Base-by-base conservation (phyloP, 2,888 invertebrate genomes). In the Mesorhabditis spiculigera region DNA sequence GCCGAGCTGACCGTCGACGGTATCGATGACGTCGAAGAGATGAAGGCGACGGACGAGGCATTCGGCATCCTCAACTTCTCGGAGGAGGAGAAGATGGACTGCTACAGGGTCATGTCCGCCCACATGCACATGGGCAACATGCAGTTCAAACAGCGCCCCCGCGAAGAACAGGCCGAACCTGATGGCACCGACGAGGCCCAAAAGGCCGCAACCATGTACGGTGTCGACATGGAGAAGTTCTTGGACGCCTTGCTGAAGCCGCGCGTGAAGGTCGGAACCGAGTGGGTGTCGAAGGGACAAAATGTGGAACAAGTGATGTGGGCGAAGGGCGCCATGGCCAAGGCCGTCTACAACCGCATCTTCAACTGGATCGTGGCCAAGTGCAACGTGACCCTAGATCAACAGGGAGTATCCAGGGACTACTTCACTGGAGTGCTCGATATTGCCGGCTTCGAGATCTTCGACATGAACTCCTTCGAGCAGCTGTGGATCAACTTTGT, bases 361-460 rank as follows among this genome's bases (percentile, higher is more conserved):
- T 88, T 88, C 82, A 85, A 87, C 45, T 88, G 87, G 87, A 85
- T 88, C 65, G 87, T 88, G n/a, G 85, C 86, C 75, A 87, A 87
- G 77, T 82, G 88, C 68, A 88, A 88, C 78, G 80, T 81, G 70
- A 84, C 88, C 41, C 78, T 88, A 68, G 87, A 80, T 66, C 75
- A 78, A 68, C 70, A 88, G 78, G 86, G 96, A 89, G 94, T 94
- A 89, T 95, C 96, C 90, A 92, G 95, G 89, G 94, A 95, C 88
- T 94, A 94, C 90, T 97, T 97, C 91, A 97, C 97, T 89, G 83
- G 80, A 50, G 97, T 98, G 89, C 91, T 97, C 91, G 97, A 97
- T 93, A 97, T 97, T 90, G 97, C 97, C 88, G 97, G 97, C 90
- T 97, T 97, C 89, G 97, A 97, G 90, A 98, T 97, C 90, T 97